phyloP scores from a whole-genome alignment of 2,888 invertebrate species.

The Dryocosmus kuriphilus region DNA sequence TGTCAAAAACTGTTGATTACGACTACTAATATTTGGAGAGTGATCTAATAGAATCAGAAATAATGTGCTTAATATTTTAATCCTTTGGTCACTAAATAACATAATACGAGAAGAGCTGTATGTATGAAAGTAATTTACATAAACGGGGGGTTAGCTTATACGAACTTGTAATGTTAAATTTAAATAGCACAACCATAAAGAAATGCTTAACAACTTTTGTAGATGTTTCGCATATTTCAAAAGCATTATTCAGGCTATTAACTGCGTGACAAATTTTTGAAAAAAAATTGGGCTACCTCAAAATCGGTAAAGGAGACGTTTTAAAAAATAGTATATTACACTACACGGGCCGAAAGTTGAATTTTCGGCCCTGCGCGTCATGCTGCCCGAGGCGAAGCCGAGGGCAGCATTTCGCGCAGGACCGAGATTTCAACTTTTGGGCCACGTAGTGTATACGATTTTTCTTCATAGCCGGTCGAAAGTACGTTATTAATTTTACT shows the following conservation, averaged over 20 bases:
- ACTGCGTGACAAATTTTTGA: background rate
- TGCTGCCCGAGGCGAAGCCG: too few relatives aligned
- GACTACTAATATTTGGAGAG: too few relatives aligned
- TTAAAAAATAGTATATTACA: background rate
- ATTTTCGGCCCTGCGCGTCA: too few relatives aligned
- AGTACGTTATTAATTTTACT: too few relatives aligned
- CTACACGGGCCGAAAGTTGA: too few relatives aligned
- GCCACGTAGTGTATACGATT: too few relatives aligned
- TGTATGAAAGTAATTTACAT: constrained; percentile 20
- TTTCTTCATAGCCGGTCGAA: too few relatives aligned
- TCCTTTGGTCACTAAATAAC: constrained; percentile 15
- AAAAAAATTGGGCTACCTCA: background rate
- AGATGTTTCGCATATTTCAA: constrained; percentile 11
- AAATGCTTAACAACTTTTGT: constrained; percentile 26
- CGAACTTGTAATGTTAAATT: background rate
- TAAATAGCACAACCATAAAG: constrained; percentile 17
- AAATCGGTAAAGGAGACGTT: background rate
- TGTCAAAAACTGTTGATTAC: too few relatives aligned
- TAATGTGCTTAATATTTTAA: constrained; percentile 6
- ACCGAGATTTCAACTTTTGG: too few relatives aligned
- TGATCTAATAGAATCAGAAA: too few relatives aligned
- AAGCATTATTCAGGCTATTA: constrained; percentile 4
- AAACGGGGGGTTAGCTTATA: background rate
- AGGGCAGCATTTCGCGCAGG: too few relatives aligned
- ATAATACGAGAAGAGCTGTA: constrained; percentile 3